Percentiles rank a stretch among this genome's conserved stretches.
Evolutionary conservation across 92 coral and sea anemone species (phyloP).

Genomic region (Paragorgia papillata): DNA sequence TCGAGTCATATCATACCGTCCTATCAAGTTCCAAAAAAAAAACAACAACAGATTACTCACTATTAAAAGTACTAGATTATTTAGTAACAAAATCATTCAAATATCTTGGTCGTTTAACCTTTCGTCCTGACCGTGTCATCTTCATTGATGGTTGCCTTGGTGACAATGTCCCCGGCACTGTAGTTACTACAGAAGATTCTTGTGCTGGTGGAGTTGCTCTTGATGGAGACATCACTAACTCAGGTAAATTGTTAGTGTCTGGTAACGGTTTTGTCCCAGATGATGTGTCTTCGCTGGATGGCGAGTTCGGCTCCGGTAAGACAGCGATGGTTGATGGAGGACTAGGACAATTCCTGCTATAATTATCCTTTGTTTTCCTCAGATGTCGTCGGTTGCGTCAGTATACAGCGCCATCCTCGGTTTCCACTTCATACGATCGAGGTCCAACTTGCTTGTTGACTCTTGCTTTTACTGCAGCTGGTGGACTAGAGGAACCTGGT

Average conservation of each 20-base stretch:
- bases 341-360: not conserved
- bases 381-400: constrained; percentile 30
- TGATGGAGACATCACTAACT: not conserved
- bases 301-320: not conserved
- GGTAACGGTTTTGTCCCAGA: not conserved
- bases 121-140: constrained; percentile 39
- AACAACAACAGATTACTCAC: no score
- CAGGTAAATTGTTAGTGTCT: constrained; percentile 9
- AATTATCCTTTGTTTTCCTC: constrained; percentile 11
- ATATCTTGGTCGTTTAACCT: constrained; percentile 23
- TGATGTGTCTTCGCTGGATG: not conserved
- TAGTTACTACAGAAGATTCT: not conserved
- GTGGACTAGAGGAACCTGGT: not conserved
- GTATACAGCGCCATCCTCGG: constrained; percentile 12
- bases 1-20: no score
- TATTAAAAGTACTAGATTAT: no score
- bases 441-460: constrained; percentile 30
- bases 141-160: not conserved
- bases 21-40: no score
- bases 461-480: constrained; percentile 8
- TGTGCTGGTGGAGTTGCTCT: not conserved
- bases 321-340: constrained; percentile 10
- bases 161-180: no score
- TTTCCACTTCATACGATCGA: constrained; percentile 28
- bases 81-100: constrained; percentile 22